Base-by-base conservation (phyloP, 1,140 invertebrate species). In the Cydia splendana region DNA sequence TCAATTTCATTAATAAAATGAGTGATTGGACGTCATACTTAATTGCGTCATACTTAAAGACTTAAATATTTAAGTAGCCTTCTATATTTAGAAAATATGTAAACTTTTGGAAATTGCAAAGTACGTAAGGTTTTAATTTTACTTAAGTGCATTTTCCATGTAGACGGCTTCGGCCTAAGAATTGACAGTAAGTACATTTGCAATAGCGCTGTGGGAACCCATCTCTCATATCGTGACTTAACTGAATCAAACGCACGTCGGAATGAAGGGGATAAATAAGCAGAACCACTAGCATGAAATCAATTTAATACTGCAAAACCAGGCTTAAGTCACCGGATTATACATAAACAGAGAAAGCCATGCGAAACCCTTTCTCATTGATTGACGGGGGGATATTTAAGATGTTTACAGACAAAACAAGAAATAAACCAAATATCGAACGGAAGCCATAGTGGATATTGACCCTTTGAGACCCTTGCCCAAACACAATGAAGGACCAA, bases 371-470 rank as follows among this genome's bases (percentile, higher is more conserved):
- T 80, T 81, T 80, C 53, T 34, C 24, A 77, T 81, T 87, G 85
- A 88, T 81, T 88, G 86, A 88, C 83, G 82, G 77, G 20, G 77
- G 80, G 84, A 82, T 78, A 86, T 81, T 86, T 87, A 85, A 88
- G 87, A 88, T 87, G 87, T 89, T 92, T 88, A 82, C 85, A 87
- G 84, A 90, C 79, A 87, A 87, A 88, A 90, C 84, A 91, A 90
- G 84, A 87, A 85, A 82, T 86, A 88, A 87, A 84, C 80, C 74
- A 79, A 81, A 84, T 84, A 79, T 84, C 76, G 84, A 88, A 93
- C 91, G 89, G 90, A 93, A 93, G 91, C 88, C 67, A 82, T 78
- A 80, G 81, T 87, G 82, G 85, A 89, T 90, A 89, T 90, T 91
- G 91, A 91, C 91, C 89, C 88, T 89, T 85, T 82, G 80, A 85